Conservation (phyloP, 2,113 vertebrate genomes). For the Isichthys henryi region DNA sequence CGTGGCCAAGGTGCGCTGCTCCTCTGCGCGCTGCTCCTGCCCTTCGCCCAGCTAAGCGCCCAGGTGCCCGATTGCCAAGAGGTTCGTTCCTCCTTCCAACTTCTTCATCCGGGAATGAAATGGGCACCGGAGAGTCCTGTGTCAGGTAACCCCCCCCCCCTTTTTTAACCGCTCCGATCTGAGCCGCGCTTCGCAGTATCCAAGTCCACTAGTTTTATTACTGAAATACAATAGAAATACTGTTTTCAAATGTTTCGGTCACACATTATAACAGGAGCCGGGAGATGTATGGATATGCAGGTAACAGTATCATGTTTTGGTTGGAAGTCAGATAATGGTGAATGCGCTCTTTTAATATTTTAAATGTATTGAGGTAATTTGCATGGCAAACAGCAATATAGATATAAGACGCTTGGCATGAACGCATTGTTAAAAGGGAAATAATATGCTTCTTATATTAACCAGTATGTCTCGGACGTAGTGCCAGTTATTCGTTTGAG, state of each 20-base stretch:
- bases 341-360: not conserved
- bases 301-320: not conserved
- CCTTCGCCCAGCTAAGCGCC: conserved; percentile 40
- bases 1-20: conserved; percentile 39
- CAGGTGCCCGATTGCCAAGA: conserved; percentile 62
- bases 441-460: not conserved
- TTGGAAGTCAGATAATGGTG: not conserved
- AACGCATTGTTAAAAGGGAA: not conserved
- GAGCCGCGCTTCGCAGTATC: not conserved
- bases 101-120: conserved; percentile 62
- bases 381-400: not conserved
- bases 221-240: not conserved
- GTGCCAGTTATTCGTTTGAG: not conserved
- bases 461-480: not conserved
- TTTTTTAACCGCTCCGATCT: not conserved
- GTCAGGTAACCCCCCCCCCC: conserved; percentile 51
- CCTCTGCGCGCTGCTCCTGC: conserved; percentile 46
- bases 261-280: not conserved
- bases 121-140: conserved; percentile 64
- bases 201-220: not conserved
- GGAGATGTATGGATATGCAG: not conserved
- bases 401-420: not conserved
- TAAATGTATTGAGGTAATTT: not conserved
- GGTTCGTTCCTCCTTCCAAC: conserved; percentile 61
- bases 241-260: not conserved